These are phyloP conservation scores for Synanceia verrucosa DNA, from an alignment of 2,797 vertebrate species.

Conservation along the genomic window DNA sequence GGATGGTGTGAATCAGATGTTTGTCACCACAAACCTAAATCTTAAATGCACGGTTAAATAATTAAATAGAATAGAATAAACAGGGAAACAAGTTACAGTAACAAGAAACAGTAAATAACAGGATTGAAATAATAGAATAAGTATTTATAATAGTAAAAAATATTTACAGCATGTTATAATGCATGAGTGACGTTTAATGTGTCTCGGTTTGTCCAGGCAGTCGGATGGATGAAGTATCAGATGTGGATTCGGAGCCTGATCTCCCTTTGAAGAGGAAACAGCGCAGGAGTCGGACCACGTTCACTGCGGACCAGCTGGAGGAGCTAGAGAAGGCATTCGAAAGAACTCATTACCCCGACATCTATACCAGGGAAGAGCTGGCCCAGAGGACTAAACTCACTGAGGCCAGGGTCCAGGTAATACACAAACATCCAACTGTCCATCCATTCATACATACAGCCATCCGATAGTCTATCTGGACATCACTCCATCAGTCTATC, in stretches of 20 bases:
- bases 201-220: constrained; percentile 76
- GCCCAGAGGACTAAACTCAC: constrained; percentile 97
- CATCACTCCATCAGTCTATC: not conserved
- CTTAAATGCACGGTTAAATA: not conserved
- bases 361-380: constrained; percentile 95
- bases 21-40: not conserved
- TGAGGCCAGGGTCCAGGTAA: constrained; percentile 94
- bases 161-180: no score
- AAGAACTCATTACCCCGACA: constrained; percentile 96
- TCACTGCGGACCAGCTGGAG: constrained; percentile 95
- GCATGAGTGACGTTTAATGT: not conserved
- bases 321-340: constrained; percentile 97
- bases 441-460: not conserved
- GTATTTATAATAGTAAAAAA: no score
- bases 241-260: constrained; percentile 94
- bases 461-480: not conserved
- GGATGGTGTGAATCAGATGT: not conserved
- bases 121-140: no score
- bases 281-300: constrained; percentile 93
- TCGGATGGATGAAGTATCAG: constrained; percentile 91
- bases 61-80: no score
- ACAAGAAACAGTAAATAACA: no score
- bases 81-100: no score
- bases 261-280: constrained; percentile 96
- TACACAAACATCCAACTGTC: not conserved